These are phyloP conservation scores for Volucella inanis DNA, from an alignment of 2,888 invertebrate species.

Conservation along the genomic window DNA sequence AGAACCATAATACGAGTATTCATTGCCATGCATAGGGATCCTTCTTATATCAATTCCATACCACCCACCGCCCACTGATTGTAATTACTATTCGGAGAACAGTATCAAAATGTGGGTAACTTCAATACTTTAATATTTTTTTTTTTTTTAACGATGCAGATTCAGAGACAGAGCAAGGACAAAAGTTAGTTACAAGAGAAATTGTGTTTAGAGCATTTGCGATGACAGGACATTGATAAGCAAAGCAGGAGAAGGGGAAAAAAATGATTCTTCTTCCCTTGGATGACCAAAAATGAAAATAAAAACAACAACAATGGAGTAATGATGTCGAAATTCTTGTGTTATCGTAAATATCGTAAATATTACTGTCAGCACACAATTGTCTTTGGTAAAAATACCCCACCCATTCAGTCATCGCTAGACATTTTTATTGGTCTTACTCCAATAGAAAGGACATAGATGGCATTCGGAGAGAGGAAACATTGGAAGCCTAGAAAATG, in stretches of 20 bases:
- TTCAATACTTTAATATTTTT: conserved; percentile 7
- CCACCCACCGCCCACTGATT: background rate
- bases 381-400: conserved; percentile 24
- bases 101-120: conserved; percentile 30
- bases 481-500: conserved; percentile 64
- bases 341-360: conserved; percentile 66
- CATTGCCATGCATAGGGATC: conserved; percentile 33
- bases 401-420: background rate
- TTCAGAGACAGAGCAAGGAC: background rate
- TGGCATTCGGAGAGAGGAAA: background rate
- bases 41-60: background rate
- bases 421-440: conserved; percentile 7
- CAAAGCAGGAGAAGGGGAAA: conserved; percentile 22
- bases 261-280: conserved; percentile 50
- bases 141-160: conserved; percentile 54
- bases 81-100: background rate
- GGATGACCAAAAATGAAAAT: conserved; percentile 25
- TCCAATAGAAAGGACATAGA: background rate
- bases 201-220: conserved; percentile 48
- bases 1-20: background rate
- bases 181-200: conserved; percentile 53
- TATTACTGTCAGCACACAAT: conserved; percentile 61
- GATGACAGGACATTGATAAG: conserved; percentile 71
- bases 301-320: conserved; percentile 57
- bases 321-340: conserved; percentile 65